Conservation (phyloP, 64 coral and sea anemone genomes). For the Acropora tenuis region DNA sequence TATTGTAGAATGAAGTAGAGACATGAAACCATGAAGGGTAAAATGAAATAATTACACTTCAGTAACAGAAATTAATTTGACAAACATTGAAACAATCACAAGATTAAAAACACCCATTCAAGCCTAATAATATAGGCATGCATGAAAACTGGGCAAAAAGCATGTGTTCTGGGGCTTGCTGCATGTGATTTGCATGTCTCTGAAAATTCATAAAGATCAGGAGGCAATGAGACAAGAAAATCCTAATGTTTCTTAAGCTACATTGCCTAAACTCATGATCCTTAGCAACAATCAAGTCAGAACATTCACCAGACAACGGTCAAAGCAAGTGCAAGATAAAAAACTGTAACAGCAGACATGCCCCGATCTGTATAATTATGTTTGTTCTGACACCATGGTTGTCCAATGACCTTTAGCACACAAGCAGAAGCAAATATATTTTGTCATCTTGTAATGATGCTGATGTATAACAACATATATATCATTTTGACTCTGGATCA, state of each 20-base stretch:
- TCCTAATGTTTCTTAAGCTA: background rate
- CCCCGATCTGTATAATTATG: background rate
- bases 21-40: too few species aligned
- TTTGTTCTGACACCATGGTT: background rate
- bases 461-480: background rate
- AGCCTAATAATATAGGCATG: constrained; percentile 16
- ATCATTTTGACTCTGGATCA: background rate
- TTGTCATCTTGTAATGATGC: background rate
- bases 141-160: background rate
- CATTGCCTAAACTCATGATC: background rate
- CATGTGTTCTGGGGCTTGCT: background rate
- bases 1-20: too few species aligned
- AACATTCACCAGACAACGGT: background rate
- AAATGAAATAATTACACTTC: too few species aligned
- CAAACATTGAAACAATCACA: background rate
- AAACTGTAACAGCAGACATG: background rate
- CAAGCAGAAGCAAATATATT: background rate
- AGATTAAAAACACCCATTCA: background rate
- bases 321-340: background rate
- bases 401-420: background rate
- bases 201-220: background rate
- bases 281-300: background rate
- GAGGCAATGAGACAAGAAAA: background rate
- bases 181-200: background rate
- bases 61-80: too few species aligned